These are phyloP conservation scores for Cheilosia grossa DNA, from an alignment of 2,888 invertebrate genomes.

Conservation along the genomic window DNA sequence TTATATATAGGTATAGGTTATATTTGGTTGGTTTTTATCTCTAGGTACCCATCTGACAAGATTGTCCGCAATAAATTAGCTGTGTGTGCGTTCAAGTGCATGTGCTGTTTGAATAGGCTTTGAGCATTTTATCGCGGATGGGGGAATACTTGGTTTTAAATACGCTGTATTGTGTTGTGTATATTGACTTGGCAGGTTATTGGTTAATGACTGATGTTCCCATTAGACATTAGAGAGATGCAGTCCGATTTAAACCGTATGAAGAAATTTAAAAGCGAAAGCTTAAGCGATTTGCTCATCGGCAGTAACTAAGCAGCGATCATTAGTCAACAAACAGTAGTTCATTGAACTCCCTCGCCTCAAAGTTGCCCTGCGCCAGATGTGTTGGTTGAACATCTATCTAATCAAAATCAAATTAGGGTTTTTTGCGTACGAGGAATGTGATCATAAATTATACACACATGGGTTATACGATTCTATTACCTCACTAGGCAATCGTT, in stretches of 20 bases:
- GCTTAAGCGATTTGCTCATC: too few species aligned
- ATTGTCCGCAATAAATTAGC: slow-evolving; percentile 12
- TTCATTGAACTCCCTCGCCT: too few species aligned
- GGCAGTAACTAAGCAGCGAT: too few species aligned
- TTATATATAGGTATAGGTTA: neutral
- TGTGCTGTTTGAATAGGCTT: too few species aligned
- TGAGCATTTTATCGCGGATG: neutral
- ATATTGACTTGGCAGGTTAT: slow-evolving; percentile 12
- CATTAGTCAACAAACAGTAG: too few species aligned
- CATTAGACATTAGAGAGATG: slow-evolving; percentile 2
- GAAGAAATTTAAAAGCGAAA: neutral
- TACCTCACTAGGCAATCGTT: too few species aligned
- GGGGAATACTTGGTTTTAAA: neutral
- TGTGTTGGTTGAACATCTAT: too few species aligned
- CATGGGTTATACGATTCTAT: too few species aligned
- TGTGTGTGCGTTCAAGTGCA: neutral
- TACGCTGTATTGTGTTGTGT: neutral
- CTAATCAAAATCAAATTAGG: too few species aligned
- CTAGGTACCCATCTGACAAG: slow-evolving; percentile 15
- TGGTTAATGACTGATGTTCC: neutral
- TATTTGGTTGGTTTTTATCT: slow-evolving; percentile 20
- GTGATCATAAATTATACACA: too few species aligned
- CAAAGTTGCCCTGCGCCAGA: too few species aligned
- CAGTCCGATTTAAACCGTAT: neutral
- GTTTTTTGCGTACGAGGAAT: too few species aligned